Evolutionary conservation across 2,113 vertebrate genomes (phyloP).

Genomic region (Tauraco erythrolophus): DNA sequence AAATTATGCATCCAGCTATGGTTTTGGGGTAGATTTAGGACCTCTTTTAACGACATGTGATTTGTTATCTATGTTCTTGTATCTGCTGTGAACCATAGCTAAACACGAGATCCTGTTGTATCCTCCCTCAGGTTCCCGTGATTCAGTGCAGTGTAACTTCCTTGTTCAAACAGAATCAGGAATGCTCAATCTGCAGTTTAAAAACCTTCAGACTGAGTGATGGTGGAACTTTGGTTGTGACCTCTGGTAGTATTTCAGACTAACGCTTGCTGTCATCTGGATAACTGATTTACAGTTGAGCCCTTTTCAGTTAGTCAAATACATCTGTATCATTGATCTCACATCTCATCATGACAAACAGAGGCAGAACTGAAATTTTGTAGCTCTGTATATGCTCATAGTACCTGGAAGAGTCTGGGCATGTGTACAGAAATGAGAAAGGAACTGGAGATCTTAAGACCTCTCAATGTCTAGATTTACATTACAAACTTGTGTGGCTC

Average conservation of each 20-base stretch:
- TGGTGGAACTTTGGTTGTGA: not conserved
- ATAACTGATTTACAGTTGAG: not conserved
- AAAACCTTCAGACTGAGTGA: not conserved
- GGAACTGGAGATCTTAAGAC: not conserved
- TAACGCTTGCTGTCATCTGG: not conserved
- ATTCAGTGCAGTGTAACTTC: not conserved
- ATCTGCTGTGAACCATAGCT: not conserved
- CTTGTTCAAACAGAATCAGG: not conserved
- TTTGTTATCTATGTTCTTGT: not conserved
- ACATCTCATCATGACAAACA: not conserved
- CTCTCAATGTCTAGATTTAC: not conserved
- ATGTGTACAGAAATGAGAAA: not conserved
- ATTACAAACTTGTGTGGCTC: not conserved
- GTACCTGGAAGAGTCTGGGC: not conserved
- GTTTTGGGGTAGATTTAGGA: not conserved
- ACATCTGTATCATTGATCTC: not conserved
- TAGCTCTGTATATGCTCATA: not conserved
- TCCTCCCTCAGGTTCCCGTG: not conserved
- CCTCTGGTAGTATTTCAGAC: not conserved
- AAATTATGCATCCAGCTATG: not conserved
- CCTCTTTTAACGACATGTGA: not conserved
- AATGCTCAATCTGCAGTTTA: not conserved
- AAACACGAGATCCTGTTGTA: fast-evolving
- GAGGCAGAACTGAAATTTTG: not conserved
- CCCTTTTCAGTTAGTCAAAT: not conserved